Evolutionary conservation across 2,797 vertebrate species (phyloP).

Genomic region (Tiaroga cobitis): DNA sequence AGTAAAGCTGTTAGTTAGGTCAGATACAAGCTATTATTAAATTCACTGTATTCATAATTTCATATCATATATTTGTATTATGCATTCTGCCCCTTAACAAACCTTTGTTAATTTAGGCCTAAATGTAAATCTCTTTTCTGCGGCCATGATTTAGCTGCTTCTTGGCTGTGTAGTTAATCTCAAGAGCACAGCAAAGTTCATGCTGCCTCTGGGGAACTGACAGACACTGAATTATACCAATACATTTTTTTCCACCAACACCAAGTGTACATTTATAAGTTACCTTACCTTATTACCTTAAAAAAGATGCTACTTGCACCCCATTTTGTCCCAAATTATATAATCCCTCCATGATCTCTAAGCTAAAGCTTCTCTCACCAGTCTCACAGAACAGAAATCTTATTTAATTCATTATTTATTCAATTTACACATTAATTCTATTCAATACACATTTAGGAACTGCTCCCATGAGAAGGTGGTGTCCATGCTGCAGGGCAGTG

Average conservation of each 20-base stretch:
- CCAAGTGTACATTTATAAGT: not conserved
- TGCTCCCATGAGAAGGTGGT: slow-evolving; percentile 99
- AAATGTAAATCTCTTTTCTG: slow-evolving; percentile 25
- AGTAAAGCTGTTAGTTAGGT: not conserved
- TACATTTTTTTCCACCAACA: not conserved
- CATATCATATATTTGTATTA: not conserved
- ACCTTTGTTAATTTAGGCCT: not conserved
- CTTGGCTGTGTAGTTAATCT: slow-evolving; percentile 8
- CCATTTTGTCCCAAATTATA: not conserved
- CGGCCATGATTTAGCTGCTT: slow-evolving; percentile 2
- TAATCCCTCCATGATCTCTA: not conserved
- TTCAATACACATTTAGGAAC: slow-evolving; percentile 77
- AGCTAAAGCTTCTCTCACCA: not conserved
- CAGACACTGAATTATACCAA: not conserved
- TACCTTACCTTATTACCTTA: no score
- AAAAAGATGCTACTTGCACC: not conserved
- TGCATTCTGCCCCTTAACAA: not conserved
- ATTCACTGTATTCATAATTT: not conserved
- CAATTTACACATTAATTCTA: not conserved
- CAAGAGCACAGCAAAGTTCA: not conserved
- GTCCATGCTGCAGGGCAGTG: slow-evolving; percentile 98
- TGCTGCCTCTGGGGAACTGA: not conserved
- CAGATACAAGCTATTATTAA: not conserved
- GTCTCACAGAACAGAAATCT: not conserved
- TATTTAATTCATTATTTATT: not conserved